Conservation (phyloP, 2,797 vertebrate genomes). For the Microtus obscurus region DNA sequence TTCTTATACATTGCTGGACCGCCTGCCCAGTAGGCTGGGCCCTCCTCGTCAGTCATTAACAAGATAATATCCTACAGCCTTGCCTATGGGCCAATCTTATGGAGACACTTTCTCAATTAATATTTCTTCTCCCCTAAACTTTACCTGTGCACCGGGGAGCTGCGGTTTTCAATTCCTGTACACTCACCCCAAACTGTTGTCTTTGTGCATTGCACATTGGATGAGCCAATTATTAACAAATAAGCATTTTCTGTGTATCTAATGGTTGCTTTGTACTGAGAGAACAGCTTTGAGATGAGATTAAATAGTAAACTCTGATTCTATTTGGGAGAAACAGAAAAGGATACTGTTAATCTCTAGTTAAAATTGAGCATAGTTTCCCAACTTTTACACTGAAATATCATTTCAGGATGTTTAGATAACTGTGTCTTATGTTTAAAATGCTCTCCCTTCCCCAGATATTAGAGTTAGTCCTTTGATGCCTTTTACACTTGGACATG, state of each 20-base stretch:
- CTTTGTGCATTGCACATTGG: background rate
- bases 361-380: background rate
- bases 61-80: background rate
- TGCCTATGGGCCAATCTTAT: background rate
- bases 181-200: background rate
- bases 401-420: background rate
- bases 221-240: background rate
- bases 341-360: background rate
- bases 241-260: too few species aligned
- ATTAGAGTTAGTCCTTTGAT: conserved; percentile 46
- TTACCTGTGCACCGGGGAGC: background rate
- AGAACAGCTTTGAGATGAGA: background rate
- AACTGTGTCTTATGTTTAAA: conserved; percentile 29
- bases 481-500: conserved; percentile 36
- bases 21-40: background rate
- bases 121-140: background rate
- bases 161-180: background rate
- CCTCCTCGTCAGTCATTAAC: background rate
- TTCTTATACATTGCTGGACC: background rate
- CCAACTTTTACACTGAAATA: background rate
- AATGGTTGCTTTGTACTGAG: background rate
- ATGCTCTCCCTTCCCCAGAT: background rate
- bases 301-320: too few species aligned
- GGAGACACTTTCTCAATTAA: background rate
- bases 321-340: background rate